Conservation (phyloP, 92 coral and sea anemone genomes). For the Zoanthus sociatus region DNA sequence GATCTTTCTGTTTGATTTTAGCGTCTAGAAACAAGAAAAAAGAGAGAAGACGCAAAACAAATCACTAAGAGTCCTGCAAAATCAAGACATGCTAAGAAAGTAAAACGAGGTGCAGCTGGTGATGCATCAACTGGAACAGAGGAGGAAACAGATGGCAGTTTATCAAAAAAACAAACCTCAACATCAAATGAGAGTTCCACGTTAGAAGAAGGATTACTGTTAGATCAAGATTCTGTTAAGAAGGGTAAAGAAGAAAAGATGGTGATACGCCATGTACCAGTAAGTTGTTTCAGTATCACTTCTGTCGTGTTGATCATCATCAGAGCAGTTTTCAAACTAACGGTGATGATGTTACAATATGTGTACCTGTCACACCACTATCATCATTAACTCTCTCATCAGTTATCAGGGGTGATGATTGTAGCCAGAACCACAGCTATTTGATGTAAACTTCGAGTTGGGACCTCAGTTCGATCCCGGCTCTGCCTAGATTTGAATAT, state of each 20-base stretch:
- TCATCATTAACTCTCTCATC: neutral
- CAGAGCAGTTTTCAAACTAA: neutral
- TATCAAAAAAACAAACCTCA: neutral
- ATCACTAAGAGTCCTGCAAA: neutral
- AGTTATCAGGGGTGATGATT: no score
- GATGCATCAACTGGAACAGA: neutral
- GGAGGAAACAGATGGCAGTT: neutral
- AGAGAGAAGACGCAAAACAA: neutral
- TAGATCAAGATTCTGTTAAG: neutral
- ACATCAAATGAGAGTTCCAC: neutral
- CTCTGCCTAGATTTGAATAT: no score
- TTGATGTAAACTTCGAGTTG: no score
- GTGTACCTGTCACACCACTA: neutral
- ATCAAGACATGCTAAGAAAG: neutral
- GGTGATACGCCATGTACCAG: neutral
- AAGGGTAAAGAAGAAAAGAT: neutral
- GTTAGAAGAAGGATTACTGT: neutral
- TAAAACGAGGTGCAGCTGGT: neutral
- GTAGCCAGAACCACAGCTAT: no score
- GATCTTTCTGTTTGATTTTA: neutral
- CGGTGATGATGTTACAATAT: neutral
- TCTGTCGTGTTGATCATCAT: no score
- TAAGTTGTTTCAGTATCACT: neutral
- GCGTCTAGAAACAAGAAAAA: conserved; percentile 16
- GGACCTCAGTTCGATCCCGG: no score